A percentile compares a stretch with the other conserved stretches of the same genome.
phyloP scores from a whole-genome alignment of 1,140 invertebrate genomes.

The Eueides isabella region DNA sequence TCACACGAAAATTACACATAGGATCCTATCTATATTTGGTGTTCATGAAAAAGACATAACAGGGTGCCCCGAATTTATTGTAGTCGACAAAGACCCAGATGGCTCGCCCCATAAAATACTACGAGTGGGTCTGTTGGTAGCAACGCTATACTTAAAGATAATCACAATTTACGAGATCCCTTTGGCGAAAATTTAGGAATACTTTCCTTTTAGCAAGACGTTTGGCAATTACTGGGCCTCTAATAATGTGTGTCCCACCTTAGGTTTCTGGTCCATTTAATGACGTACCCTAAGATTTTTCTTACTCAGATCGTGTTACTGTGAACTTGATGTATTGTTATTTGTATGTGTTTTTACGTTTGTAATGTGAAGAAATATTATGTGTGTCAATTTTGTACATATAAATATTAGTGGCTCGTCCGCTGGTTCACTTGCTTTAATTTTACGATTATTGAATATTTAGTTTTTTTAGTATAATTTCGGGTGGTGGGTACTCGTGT shows the following conservation, averaged over 20 bases:
- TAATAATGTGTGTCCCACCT: slow-evolving; percentile 55
- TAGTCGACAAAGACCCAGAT: slow-evolving; percentile 70
- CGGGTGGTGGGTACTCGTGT: too few relatives aligned
- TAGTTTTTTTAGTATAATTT: too few relatives aligned
- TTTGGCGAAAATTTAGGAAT: slow-evolving; percentile 59
- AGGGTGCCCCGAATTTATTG: slow-evolving; percentile 73
- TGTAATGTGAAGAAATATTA: neutral
- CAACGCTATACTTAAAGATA: slow-evolving; percentile 68
- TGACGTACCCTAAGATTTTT: slow-evolving; percentile 32
- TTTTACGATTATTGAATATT: too few relatives aligned
- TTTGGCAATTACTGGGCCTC: slow-evolving; percentile 59
- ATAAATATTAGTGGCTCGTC: too few relatives aligned
- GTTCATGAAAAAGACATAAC: slow-evolving; percentile 74
- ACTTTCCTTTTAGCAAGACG: slow-evolving; percentile 58
- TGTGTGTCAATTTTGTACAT: neutral
- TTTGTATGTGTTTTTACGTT: slow-evolving; percentile 2
- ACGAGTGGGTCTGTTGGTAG: slow-evolving; percentile 69
- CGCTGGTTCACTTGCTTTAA: too few relatives aligned
- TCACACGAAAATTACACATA: neutral
- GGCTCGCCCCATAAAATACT: slow-evolving; percentile 77
- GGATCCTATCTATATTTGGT: slow-evolving; percentile 21
- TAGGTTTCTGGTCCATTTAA: slow-evolving; percentile 28
- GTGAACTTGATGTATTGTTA: slow-evolving; percentile 25
- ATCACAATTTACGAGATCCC: slow-evolving; percentile 73
- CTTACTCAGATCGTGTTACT: slow-evolving; percentile 15